Percentiles rank a stretch among this genome's conserved stretches.
Evolutionary conservation across 1,140 invertebrate species (phyloP).

Genomic region (Drosophila punjabiensis): DNA sequence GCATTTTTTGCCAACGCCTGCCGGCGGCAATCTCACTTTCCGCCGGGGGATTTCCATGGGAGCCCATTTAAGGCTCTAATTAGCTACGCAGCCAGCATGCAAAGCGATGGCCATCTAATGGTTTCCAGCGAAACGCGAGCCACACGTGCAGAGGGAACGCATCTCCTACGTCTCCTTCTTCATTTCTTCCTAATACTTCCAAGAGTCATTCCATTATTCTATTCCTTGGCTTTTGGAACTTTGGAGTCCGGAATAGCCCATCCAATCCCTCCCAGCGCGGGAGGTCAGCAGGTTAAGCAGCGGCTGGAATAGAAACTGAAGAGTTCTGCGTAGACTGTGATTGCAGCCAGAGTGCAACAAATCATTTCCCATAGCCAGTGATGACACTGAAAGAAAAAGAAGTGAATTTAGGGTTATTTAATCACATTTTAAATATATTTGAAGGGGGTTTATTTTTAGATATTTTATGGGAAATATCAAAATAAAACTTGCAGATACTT

Average conservation of each 20-base stretch:
- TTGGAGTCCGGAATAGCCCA: slow-evolving; percentile 16
- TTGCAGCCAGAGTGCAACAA: slow-evolving; percentile 72
- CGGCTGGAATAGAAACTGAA: slow-evolving; percentile 21
- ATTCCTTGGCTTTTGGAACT: not conserved
- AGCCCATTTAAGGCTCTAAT: slow-evolving; percentile 76
- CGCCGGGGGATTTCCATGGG: slow-evolving; percentile 54
- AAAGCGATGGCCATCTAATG: slow-evolving; percentile 51
- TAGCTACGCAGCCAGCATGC: slow-evolving; percentile 78
- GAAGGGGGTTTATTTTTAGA: not conserved
- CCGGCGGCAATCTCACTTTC: slow-evolving; percentile 74
- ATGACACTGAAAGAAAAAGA: not conserved
- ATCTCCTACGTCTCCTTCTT: not conserved
- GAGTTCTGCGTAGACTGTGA: slow-evolving; percentile 76
- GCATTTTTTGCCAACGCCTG: slow-evolving; percentile 80
- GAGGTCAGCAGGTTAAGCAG: slow-evolving; percentile 76
- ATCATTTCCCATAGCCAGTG: slow-evolving; percentile 61
- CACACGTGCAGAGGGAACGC: slow-evolving; percentile 19
- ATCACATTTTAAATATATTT: not conserved
- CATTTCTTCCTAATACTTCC: not conserved
- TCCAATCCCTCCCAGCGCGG: slow-evolving; percentile 56
- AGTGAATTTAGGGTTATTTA: too few relatives aligned
- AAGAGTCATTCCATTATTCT: slow-evolving; percentile 14
- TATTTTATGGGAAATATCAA: not conserved
- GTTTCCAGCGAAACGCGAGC: slow-evolving; percentile 27
- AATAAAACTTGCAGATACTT: not conserved